These are phyloP conservation scores for Lophotis ruficrista DNA, from an alignment of 2,113 vertebrate species.

Conservation along the genomic window DNA sequence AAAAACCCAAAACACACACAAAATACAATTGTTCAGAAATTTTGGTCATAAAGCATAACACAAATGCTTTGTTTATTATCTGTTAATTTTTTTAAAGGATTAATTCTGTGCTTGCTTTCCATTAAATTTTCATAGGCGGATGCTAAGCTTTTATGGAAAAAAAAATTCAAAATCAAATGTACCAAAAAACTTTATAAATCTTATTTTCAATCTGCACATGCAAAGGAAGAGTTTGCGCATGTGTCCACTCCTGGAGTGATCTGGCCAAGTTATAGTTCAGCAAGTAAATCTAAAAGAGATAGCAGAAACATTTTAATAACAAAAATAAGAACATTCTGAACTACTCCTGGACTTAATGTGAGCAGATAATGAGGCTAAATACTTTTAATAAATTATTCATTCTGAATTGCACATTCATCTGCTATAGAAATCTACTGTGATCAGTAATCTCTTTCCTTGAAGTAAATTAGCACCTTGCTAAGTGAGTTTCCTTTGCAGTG, in stretches of 20 bases:
- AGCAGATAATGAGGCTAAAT: background rate
- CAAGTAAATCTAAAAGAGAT: background rate
- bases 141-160: background rate
- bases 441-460: slow-evolving; percentile 4
- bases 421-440: slow-evolving; percentile 13
- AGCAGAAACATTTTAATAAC: background rate
- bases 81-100: background rate
- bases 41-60: background rate
- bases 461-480: slow-evolving; percentile 13
- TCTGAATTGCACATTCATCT: slow-evolving; percentile 8
- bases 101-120: background rate
- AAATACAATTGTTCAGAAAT: background rate
- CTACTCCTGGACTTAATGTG: background rate
- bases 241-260: background rate
- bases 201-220: background rate
- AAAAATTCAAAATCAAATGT: background rate
- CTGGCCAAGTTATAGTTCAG: background rate
- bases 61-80: background rate
- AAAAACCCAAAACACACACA: background rate
- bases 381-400: slow-evolving; percentile 4
- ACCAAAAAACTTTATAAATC: background rate
- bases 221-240: background rate
- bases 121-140: background rate
- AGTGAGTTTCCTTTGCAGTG: background rate
- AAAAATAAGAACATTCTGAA: background rate